Base-by-base conservation (phyloP, 2,888 invertebrate genomes). In the Hydriomena furcata region DNA sequence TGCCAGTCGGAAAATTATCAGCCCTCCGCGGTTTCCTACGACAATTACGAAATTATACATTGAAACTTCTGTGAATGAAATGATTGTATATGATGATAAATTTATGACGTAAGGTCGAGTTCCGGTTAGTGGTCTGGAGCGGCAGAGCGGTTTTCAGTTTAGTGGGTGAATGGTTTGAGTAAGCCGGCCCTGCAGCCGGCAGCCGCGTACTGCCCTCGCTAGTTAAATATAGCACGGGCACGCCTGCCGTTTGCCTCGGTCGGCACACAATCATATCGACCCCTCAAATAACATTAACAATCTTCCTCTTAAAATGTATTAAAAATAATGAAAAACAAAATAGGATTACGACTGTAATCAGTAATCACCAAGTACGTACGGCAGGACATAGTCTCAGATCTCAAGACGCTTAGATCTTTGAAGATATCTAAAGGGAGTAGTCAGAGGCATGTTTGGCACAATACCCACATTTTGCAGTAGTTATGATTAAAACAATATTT, bases 221-320 rank as follows among this genome's bases (percentile, higher is more conserved):
- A 73, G 72, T 76, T 89, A 88, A 78, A 87, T 87, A 82, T 89
- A 89, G 88, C 81, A 66, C 79, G 71, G 79, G 82, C 86, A 82
- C 80, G 83, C 85, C 79, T 74, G 81, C 80, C 79, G 72, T 75
- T 71, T 68, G 65, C 73, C 71, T 71, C 80, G 72, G 78, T 68
- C 81, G 75, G 71, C 77, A 77, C 76, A 84, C 83, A 83, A 82
- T 83, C 79, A 73, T 73, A 77, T 78, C 80, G 76, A 80, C 79
- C 73, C 78, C 81, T 80, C 72, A 68, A 74, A 70, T 74, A 67
- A 67, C 69, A 68, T 68, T 61, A 65, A 62, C 40, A 53, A 58
- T 61, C 55, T 61, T 59, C 58, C 61, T 58, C 45, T 56, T 60
- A 65, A 68, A 67, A 61, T 37, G 20, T 52, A 11, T 34, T 6